Evolutionary conservation across 2,888 invertebrate species (phyloP).

Genomic region (Mesochorus sp.): DNA sequence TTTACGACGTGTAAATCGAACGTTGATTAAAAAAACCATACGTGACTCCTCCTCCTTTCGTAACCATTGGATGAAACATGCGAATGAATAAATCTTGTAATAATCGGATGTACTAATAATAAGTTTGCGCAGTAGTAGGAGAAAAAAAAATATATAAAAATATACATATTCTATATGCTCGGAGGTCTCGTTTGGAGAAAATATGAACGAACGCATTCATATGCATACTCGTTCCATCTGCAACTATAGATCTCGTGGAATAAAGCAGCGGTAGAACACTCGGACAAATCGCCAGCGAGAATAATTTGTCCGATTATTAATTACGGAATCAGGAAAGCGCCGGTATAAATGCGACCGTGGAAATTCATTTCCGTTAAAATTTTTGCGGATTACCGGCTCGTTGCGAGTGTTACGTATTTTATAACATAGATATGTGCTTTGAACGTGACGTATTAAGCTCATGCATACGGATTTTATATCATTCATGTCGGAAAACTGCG

Average conservation of each 20-base stretch:
- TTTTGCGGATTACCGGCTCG: slow-evolving; percentile 17
- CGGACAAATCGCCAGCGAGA: slow-evolving; percentile 13
- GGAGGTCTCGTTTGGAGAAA: background rate
- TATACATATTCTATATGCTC: background rate
- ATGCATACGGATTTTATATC: background rate
- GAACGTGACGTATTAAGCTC: background rate
- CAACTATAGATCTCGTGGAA: background rate
- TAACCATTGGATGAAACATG: background rate
- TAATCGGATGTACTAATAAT: background rate
- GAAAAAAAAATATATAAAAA: background rate
- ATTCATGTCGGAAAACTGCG: slow-evolving; percentile 1
- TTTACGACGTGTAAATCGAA: background rate
- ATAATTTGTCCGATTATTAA: slow-evolving; percentile 51
- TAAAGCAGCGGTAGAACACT: background rate
- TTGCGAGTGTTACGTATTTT: background rate
- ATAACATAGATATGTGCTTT: no score
- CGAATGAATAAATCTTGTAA: background rate
- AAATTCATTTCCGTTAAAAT: slow-evolving; percentile 42
- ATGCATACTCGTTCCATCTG: background rate
- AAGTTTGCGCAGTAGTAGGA: background rate
- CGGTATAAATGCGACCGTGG: slow-evolving; percentile 15
- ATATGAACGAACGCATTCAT: background rate
- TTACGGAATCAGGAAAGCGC: slow-evolving; percentile 35
- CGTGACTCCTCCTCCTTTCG: background rate
- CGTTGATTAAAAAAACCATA: background rate